Conservation (phyloP, 2,797 vertebrate genomes). For the Meda fulgida region DNA sequence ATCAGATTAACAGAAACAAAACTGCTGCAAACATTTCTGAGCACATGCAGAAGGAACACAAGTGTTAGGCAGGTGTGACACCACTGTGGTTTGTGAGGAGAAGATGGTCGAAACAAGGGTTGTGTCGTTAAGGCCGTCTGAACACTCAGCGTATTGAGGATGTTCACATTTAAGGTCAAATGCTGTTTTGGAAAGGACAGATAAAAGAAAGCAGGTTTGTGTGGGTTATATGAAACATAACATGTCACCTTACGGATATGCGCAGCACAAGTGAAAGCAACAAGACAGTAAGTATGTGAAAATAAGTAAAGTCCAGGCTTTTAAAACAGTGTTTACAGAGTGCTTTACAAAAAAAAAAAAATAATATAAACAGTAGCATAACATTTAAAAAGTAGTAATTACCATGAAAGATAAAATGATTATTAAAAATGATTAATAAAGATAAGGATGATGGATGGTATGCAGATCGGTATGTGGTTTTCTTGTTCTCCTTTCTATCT, state of each 20-base stretch:
- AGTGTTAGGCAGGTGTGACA: background rate
- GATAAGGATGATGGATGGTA: background rate
- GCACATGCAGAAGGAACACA: background rate
- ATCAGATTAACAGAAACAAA: background rate
- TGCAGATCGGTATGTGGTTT: background rate
- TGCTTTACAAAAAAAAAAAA: background rate
- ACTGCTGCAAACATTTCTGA: background rate
- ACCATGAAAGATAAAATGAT: background rate
- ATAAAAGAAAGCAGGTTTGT: background rate
- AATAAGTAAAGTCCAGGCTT: background rate
- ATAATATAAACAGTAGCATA: background rate
- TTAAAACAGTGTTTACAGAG: background rate
- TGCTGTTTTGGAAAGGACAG: background rate
- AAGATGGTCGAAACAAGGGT: background rate
- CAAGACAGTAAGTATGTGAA: background rate
- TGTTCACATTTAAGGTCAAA: background rate
- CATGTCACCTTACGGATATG: background rate
- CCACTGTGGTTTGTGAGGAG: background rate
- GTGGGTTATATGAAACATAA: conserved; percentile 9
- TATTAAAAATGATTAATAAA: background rate
- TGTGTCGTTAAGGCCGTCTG: background rate
- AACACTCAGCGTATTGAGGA: background rate
- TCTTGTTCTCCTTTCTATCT: background rate
- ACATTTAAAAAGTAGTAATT: background rate
- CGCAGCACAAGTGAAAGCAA: background rate